Conservation (phyloP, 2,888 invertebrate genomes). For the Acronicta psi region DNA sequence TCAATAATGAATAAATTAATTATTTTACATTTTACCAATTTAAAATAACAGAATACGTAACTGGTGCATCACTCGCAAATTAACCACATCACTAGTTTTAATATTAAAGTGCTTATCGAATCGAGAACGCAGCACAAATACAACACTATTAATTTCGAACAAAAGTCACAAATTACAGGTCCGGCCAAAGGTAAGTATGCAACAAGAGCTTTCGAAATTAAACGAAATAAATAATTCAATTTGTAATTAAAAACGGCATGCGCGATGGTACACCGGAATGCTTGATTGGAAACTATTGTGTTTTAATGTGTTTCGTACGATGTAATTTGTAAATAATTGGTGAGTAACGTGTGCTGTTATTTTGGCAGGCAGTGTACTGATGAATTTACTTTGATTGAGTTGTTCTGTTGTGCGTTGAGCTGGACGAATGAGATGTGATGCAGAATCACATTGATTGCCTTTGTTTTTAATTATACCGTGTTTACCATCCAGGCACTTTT, state of each 20-base stretch:
- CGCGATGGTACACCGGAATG: slow-evolving; percentile 47
- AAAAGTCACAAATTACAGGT: slow-evolving; percentile 57
- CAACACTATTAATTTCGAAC: slow-evolving; percentile 42
- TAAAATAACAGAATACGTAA: no score
- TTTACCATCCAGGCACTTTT: neutral
- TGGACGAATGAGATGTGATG: slow-evolving; percentile 14
- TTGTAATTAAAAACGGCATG: slow-evolving; percentile 57
- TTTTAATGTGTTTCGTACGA: slow-evolving; percentile 51
- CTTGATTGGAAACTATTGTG: slow-evolving; percentile 63
- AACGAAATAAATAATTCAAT: slow-evolving; percentile 59
- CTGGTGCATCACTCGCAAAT: slow-evolving; percentile 18
- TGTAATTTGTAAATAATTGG: slow-evolving; percentile 60
- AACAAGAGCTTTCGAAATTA: slow-evolving; percentile 51
- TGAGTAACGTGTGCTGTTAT: slow-evolving; percentile 44
- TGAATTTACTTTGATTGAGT: slow-evolving; percentile 51
- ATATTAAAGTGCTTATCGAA: slow-evolving; percentile 42
- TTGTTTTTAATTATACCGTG: neutral
- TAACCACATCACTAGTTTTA: slow-evolving; percentile 34
- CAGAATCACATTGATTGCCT: slow-evolving; percentile 19
- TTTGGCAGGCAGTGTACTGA: slow-evolving; percentile 30
- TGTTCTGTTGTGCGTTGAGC: slow-evolving; percentile 24
- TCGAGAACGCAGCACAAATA: slow-evolving; percentile 31
- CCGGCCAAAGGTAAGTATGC: slow-evolving; percentile 44
- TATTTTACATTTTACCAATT: no score
- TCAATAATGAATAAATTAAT: no score